Percentiles rank a stretch among this genome's conserved stretches.
phyloP scores from a whole-genome alignment of 2,113 vertebrate genomes.

The Stegastes partitus region DNA sequence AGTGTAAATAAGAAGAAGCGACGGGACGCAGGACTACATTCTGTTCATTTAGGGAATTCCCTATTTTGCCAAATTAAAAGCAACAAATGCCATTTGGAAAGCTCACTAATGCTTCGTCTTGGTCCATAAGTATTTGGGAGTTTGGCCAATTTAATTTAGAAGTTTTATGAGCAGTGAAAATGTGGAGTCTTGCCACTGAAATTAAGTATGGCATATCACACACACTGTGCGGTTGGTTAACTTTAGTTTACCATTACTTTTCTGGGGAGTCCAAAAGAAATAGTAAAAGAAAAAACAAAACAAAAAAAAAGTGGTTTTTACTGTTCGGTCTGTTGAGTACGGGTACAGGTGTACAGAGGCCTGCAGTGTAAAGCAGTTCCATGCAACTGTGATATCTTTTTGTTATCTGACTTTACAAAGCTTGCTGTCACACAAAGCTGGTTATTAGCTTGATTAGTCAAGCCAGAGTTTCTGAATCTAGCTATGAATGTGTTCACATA shows the following conservation, averaged over 20 bases:
- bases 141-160: background rate
- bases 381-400: no score
- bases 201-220: background rate
- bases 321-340: no score
- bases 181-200: background rate
- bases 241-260: background rate
- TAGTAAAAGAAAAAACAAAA: no score
- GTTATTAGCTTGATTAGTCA: no score
- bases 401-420: no score
- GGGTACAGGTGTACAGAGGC: no score
- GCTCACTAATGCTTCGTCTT: background rate
- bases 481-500: no score
- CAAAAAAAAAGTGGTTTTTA: no score
- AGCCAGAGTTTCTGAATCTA: no score
- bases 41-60: slow-evolving; percentile 16
- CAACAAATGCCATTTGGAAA: background rate
- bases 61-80: slow-evolving; percentile 13
- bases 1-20: background rate
- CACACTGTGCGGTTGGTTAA: background rate
- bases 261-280: no score
- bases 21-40: background rate
- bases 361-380: no score
- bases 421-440: no score
- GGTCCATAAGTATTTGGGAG: slow-evolving; percentile 9
- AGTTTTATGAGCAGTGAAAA: slow-evolving; percentile 10